Conservation (phyloP, 2,113 vertebrate genomes). For the Sula dactylatra region DNA sequence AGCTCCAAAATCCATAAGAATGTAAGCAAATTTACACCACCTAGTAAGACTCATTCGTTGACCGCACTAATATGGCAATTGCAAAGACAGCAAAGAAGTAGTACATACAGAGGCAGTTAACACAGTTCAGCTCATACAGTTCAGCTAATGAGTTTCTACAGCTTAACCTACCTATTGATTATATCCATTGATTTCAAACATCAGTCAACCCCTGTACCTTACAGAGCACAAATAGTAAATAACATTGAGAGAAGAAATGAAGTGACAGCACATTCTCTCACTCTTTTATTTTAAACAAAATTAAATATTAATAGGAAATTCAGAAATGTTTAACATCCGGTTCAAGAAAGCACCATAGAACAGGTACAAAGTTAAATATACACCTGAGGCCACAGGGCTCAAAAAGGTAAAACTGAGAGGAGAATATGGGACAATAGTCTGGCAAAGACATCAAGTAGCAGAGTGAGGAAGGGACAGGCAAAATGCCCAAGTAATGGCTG, state of each 20-base stretch:
- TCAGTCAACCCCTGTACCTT: not conserved
- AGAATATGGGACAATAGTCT: not conserved
- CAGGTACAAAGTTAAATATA: not conserved
- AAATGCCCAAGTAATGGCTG: not conserved
- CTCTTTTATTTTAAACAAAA: not conserved
- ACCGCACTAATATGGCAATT: not conserved
- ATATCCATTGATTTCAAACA: not conserved
- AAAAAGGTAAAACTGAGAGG: not conserved
- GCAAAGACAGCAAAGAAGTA: not conserved
- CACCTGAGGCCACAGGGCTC: not conserved
- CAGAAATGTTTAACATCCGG: not conserved
- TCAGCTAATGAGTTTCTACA: not conserved
- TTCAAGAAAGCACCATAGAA: not conserved
- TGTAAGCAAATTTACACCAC: not conserved
- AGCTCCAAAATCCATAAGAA: not conserved
- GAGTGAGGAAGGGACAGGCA: not conserved
- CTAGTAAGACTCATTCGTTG: not conserved
- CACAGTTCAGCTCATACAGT: not conserved
- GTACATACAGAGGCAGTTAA: not conserved
- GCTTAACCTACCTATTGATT: not conserved
- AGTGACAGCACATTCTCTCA: not conserved
- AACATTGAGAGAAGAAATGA: not conserved
- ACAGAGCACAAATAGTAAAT: not conserved
- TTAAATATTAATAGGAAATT: not conserved
- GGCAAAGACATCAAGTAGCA: not conserved